Evolutionary conservation across 2,888 invertebrate species (phyloP), one percentile per base, ranked within the genome.

Genomic region (Drosophila buzzatii): DNA sequence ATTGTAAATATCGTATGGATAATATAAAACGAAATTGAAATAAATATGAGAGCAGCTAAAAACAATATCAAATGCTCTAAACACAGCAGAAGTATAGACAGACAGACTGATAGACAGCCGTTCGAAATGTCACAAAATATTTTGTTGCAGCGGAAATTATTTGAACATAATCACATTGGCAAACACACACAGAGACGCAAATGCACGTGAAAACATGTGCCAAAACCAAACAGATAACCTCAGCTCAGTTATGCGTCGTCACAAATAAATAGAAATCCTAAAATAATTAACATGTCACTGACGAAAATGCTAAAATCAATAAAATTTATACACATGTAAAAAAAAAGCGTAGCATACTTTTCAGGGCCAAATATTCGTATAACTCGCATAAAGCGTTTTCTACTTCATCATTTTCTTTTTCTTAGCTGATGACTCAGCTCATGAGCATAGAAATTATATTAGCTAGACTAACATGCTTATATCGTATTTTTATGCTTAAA

Each of bases 121-220:
- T 31, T 62, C 33, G 35, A 63, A 56, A 57, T 69, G 67, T 49
- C 52, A 47, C 18, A 71, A 73, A 81, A 76, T 79, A 76, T 63
- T 73, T 81, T 85, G 73, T 68, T 72, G 74, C 57, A 63, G 70
- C 81, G 79, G 72, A 88, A 83, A 83, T 88, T 76, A 81, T 83
- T 81, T 73, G 61, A 71, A 71, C 74, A 88, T 82, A 85, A 81
- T 85, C 73, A 76, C 55, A 61, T 72, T 68, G 55, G 35, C 70
- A 61, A 52, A 73, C 64, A 70, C 18, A 37, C 58, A 47, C 12
- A 42, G 23, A 27, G 58, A 3, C 33, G 33, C 10, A 35, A 80
- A 70, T 55, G 61, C 61, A 77, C 76, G 70, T 68, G 65, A 52
- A 41, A 37, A n/a, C 59, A 68, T 56, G 72, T 45, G 52, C 33